Evolutionary conservation across 2,113 vertebrate species (phyloP).

Genomic region (Melospiza georgiana): DNA sequence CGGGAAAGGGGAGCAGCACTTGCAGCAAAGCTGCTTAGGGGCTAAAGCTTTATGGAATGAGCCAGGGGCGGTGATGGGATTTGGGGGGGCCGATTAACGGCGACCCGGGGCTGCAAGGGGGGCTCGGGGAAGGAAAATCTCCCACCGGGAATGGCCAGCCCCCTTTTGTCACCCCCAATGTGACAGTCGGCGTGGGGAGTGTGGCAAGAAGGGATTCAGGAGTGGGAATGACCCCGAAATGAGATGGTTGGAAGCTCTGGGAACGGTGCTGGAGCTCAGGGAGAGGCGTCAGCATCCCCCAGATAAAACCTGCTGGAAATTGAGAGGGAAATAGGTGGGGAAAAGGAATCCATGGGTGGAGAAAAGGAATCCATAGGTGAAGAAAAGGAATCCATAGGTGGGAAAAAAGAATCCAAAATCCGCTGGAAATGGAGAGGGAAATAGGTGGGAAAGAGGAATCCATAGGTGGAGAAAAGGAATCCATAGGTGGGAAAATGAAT

Average conservation of each 20-base stretch:
- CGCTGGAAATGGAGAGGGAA: rapidly evolving
- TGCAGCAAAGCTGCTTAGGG: constrained; percentile 78
- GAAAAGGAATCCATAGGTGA: no score
- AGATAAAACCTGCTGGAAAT: rapidly evolving
- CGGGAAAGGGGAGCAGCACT: constrained; percentile 62
- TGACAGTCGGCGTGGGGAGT: not conserved
- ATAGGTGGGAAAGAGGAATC: no score
- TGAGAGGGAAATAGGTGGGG: not conserved
- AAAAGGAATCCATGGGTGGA: no score
- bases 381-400: no score
- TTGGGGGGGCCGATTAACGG: constrained; percentile 46
- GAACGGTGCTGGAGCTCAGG: not conserved
- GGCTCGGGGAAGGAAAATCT: not conserved
- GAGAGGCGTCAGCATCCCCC: not conserved
- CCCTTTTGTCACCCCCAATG: rapidly evolving
- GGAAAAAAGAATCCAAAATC: no score
- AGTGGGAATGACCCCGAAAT: not conserved
- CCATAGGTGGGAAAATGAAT: no score
- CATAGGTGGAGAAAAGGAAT: no score
- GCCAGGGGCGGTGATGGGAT: constrained; percentile 60
- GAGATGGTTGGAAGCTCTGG: not conserved
- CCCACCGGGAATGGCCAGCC: rapidly evolving
- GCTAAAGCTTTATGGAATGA: constrained; percentile 78
- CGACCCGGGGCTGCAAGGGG: not conserved
- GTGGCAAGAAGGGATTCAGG: rapidly evolving